These are phyloP conservation scores for Nettapus auritus DNA, from an alignment of 2,113 vertebrate species.

Conservation along the genomic window DNA sequence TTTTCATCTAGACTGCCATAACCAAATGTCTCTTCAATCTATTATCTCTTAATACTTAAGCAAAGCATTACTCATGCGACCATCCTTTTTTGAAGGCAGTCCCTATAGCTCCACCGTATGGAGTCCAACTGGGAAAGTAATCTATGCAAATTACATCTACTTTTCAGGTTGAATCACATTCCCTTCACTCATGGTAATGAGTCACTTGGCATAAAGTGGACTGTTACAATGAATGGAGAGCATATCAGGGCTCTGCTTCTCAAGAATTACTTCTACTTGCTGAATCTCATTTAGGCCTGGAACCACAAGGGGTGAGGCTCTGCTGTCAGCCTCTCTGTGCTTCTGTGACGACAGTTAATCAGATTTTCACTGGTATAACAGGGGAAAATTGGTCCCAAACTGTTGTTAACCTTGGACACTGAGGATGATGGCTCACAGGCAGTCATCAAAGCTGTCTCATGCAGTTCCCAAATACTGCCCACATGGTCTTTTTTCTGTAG, in stretches of 20 bases:
- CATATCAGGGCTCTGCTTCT: conserved; percentile 24
- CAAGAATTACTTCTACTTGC: conserved; percentile 35
- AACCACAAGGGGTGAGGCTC: not conserved
- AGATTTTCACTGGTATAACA: not conserved
- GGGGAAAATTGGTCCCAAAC: not conserved
- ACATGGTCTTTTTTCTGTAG: not conserved
- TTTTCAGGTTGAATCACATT: conserved; percentile 59
- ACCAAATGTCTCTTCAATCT: not conserved
- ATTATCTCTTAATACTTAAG: not conserved
- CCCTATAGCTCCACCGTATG: not conserved
- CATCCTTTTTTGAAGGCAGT: not conserved
- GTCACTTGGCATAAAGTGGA: conserved; percentile 53
- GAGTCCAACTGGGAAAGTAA: conserved; percentile 55
- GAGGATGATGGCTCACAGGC: not conserved
- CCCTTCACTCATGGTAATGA: conserved; percentile 46
- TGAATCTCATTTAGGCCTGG: conserved; percentile 23
- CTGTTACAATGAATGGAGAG: conserved; percentile 53
- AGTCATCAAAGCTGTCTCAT: not conserved
- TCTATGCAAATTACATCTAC: conserved; percentile 53
- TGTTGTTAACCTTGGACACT: not conserved
- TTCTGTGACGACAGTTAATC: not conserved
- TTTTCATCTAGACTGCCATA: not conserved
- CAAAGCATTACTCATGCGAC: not conserved
- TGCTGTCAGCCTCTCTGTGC: not conserved
- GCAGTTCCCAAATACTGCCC: not conserved